These are phyloP conservation scores for Clunio marinus DNA, from an alignment of 2,888 invertebrate species.

Conservation along the genomic window DNA sequence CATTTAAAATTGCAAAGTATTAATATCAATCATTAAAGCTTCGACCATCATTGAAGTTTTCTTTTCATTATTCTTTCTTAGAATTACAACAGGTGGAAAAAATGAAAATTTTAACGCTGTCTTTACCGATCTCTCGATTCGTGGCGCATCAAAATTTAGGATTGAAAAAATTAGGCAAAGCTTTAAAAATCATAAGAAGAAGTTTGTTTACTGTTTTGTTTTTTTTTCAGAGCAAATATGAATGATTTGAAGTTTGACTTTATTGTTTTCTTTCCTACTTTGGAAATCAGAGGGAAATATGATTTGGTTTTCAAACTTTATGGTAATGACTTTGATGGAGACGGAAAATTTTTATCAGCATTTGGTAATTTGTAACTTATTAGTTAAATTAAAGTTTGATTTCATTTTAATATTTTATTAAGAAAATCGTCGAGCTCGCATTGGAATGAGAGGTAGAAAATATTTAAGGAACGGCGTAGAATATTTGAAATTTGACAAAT, in stretches of 20 bases:
- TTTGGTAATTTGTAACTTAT: too few species aligned
- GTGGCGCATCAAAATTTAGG: not conserved
- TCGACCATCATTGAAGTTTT: not conserved
- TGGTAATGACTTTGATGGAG: not conserved
- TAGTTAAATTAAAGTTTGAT: too few species aligned
- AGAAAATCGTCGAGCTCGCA: too few species aligned
- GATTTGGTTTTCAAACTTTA: conserved; percentile 12
- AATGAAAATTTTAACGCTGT: not conserved
- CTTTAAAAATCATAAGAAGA: not conserved
- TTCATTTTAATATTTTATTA: too few species aligned
- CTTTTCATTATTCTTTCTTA: not conserved
- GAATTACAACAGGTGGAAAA: conserved; percentile 1
- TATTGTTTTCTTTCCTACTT: not conserved
- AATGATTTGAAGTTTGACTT: conserved; percentile 4
- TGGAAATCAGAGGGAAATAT: conserved; percentile 13
- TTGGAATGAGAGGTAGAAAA: not conserved
- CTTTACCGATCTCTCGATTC: conserved; percentile 1
- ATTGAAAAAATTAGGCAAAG: conserved; percentile 10
- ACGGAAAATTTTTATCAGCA: not conserved
- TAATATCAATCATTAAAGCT: not conserved
- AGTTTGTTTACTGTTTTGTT: not conserved
- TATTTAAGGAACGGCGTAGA: not conserved
- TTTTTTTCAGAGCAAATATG: conserved; percentile 6
- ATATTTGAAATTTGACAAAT: conserved; percentile 20
- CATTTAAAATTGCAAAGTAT: not conserved